Evolutionary conservation across 1,140 invertebrate species (phyloP).

Genomic region (Teleopsis dalmanni): DNA sequence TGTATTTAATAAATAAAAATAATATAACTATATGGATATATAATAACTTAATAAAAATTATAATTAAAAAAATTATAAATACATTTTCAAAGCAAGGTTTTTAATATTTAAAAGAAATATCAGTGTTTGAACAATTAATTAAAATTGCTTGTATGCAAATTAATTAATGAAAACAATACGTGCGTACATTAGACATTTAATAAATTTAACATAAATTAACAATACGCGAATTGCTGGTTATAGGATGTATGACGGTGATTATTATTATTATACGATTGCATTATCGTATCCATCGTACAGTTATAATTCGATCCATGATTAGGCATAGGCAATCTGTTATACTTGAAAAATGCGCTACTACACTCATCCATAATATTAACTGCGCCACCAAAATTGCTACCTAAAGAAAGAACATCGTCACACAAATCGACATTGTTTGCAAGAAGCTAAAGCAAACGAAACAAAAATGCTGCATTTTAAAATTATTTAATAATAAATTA

Average conservation of each 20-base stretch:
- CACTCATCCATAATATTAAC: constrained; percentile 12
- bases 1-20: too few species aligned
- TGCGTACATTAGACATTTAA: neutral
- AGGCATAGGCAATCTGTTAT: constrained; percentile 18
- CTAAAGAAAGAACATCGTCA: constrained; percentile 24
- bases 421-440: constrained; percentile 26
- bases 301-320: constrained; percentile 19
- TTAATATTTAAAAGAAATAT: too few species aligned
- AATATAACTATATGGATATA: too few species aligned
- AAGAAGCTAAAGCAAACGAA: neutral
- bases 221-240: constrained; percentile 34
- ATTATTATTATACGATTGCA: constrained; percentile 42
- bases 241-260: constrained; percentile 32
- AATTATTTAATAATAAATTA: neutral
- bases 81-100: too few species aligned
- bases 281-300: constrained; percentile 43
- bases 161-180: neutral
- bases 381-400: constrained; percentile 17
- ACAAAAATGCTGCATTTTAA: neutral
- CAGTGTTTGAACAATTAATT: too few species aligned
- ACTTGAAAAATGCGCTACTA: constrained; percentile 25
- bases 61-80: too few species aligned
- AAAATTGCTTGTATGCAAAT: too few species aligned
- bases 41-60: too few species aligned
- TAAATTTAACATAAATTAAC: constrained; percentile 34